These are phyloP conservation scores for Neodiprion virginianus DNA, from an alignment of 1,140 invertebrate species.

Conservation along the genomic window DNA sequence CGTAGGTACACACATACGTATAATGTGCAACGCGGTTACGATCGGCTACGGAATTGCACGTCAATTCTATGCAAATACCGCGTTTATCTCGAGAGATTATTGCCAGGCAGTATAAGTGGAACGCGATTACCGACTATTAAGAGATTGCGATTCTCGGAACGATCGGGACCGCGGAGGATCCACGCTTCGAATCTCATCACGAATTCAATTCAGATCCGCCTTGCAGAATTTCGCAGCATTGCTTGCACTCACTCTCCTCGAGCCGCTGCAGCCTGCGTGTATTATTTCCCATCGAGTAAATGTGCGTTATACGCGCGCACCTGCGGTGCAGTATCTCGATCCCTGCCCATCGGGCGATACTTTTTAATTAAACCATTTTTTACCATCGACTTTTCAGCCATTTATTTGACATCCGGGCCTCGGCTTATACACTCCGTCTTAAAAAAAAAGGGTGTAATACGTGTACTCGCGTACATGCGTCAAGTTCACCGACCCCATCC, in stretches of 20 bases:
- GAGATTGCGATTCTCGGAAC: slow-evolving; percentile 30
- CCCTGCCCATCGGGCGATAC: neutral
- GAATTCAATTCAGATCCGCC: neutral
- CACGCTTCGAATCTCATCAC: neutral
- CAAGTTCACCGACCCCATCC: neutral
- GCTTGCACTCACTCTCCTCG: neutral
- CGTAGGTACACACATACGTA: neutral
- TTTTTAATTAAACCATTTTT: neutral
- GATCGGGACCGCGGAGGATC: slow-evolving; percentile 22
- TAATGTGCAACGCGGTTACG: neutral
- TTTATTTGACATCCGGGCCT: neutral
- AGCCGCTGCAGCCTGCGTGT: no score
- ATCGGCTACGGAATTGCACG: neutral
- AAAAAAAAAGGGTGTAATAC: neutral
- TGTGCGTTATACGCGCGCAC: no score
- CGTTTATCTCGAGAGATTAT: slow-evolving; percentile 19
- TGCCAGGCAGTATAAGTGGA: slow-evolving; percentile 23
- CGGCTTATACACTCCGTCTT: neutral
- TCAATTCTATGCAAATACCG: slow-evolving; percentile 3
- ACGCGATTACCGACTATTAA: slow-evolving; percentile 23
- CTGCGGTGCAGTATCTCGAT: no score
- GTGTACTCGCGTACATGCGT: neutral
- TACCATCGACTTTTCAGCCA: neutral
- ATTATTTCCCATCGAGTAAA: no score
- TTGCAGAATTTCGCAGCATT: neutral